A percentile compares a stretch with the other conserved stretches of the same genome.
phyloP scores from a whole-genome alignment of 2,797 vertebrate genomes.

The Salmo trutta region DNA sequence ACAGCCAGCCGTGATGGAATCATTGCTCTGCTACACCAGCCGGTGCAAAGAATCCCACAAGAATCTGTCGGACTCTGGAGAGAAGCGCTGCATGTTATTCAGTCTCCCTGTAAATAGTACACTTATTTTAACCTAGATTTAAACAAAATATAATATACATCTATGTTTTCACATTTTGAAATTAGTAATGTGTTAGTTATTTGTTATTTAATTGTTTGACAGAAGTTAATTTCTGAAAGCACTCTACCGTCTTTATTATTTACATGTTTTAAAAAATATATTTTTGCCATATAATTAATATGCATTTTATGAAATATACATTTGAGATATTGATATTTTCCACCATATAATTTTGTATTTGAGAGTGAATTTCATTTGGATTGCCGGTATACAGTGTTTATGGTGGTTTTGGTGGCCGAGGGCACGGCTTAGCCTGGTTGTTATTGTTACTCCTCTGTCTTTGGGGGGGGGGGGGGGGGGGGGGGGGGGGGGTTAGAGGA shows the following conservation, averaged over 20 bases:
- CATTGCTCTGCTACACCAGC: constrained; percentile 40
- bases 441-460: constrained; percentile 33
- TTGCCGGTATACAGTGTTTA: background rate
- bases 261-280: background rate
- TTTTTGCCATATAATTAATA: background rate
- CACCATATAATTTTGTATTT: background rate
- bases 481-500: constrained; percentile 5
- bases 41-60: constrained; percentile 21
- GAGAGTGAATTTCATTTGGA: background rate
- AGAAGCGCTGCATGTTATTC: background rate
- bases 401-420: background rate
- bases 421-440: constrained; percentile 30
- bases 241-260: background rate
- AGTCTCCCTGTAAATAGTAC: background rate
- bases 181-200: background rate
- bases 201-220: background rate
- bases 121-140: background rate
- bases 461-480: constrained; percentile 1
- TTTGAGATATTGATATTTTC: background rate
- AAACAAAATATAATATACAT: background rate
- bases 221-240: background rate
- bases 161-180: background rate
- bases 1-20: constrained; percentile 56
- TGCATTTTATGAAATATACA: background rate
- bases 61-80: background rate